A percentile compares a stretch with the other conserved stretches of the same genome.
Evolutionary conservation across 2,888 invertebrate genomes (phyloP).

Genomic region (Balanococcus diminutus): DNA sequence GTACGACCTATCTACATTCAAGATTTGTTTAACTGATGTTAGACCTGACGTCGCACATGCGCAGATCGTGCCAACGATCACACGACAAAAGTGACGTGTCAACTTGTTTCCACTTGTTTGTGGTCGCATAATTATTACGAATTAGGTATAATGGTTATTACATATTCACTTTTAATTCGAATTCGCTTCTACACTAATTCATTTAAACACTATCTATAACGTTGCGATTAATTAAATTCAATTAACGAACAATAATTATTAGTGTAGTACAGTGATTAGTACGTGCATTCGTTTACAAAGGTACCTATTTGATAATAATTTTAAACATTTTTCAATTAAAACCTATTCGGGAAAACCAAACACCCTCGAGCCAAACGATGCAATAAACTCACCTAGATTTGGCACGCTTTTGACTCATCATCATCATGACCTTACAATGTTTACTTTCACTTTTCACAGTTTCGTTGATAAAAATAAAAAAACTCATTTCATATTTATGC

Average conservation of each 20-base stretch:
- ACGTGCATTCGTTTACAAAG: no score
- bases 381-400: background rate
- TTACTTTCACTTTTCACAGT: background rate
- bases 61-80: background rate
- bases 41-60: conserved; percentile 28
- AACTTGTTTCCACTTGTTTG: conserved; percentile 39
- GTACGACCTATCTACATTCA: conserved; percentile 22
- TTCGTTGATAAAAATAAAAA: background rate
- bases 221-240: background rate
- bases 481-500: background rate
- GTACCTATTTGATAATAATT: no score
- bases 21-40: conserved; percentile 33
- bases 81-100: conserved; percentile 41
- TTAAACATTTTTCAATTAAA: background rate
- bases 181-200: background rate
- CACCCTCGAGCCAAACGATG: background rate
- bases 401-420: background rate
- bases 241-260: background rate
- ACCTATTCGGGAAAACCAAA: background rate
- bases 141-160: background rate
- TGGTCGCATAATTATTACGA: background rate
- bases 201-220: background rate
- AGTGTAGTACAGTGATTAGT: background rate
- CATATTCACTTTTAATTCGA: background rate
- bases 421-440: background rate